phyloP scores from a whole-genome alignment of 2,888 invertebrate genomes.

The Trissoscelio sp. region DNA sequence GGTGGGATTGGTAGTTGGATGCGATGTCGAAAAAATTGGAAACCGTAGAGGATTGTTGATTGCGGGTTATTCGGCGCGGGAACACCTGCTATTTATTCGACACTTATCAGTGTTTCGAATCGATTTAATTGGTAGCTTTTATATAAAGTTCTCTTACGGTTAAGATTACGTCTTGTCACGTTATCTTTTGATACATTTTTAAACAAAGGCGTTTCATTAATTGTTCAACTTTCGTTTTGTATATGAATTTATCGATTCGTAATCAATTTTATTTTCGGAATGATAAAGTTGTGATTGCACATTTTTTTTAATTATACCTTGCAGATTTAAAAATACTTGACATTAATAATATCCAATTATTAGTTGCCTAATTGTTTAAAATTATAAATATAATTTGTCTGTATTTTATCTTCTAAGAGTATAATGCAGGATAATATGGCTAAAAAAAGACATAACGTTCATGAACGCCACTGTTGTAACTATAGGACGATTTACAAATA shows the following conservation, averaged over 20 bases:
- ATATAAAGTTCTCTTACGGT: slow-evolving; percentile 33
- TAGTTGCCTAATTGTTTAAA: too few species aligned
- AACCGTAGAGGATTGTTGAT: slow-evolving; percentile 13
- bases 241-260: neutral
- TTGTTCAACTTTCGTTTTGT: slow-evolving; percentile 13
- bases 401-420: too few species aligned
- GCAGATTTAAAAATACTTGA: too few species aligned
- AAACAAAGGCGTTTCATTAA: slow-evolving; percentile 18
- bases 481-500: slow-evolving; percentile 14
- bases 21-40: slow-evolving; percentile 44
- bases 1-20: slow-evolving; percentile 6
- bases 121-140: slow-evolving; percentile 47
- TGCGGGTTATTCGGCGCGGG: neutral
- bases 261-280: neutral
- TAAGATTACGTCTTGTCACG: slow-evolving; percentile 41
- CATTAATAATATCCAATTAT: too few species aligned
- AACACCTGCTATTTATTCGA: slow-evolving; percentile 54
- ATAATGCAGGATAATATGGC: too few species aligned
- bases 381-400: too few species aligned
- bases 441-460: too few species aligned
- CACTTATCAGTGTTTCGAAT: slow-evolving; percentile 37
- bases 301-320: neutral
- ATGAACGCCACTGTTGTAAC: neutral
- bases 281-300: neutral
- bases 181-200: slow-evolving; percentile 26